phyloP scores from a whole-genome alignment of 2,888 invertebrate genomes.

The Steinernema hermaphroditum region DNA sequence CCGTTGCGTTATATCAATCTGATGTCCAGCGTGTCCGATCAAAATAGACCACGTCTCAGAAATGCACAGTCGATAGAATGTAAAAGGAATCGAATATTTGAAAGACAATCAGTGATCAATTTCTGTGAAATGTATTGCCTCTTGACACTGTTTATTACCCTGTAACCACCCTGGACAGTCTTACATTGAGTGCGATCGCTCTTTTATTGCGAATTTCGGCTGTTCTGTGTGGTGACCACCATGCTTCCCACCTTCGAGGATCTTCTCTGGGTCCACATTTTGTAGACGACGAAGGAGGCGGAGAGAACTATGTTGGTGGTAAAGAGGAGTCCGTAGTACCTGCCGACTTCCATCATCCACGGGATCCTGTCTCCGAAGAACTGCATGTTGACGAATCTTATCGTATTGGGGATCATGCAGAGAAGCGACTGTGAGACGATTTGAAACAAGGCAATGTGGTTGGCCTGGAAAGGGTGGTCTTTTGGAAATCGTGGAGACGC shows the following conservation, averaged over 20 bases:
- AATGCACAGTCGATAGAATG: no score
- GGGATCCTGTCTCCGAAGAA: background rate
- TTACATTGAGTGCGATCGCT: no score
- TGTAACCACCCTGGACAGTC: no score
- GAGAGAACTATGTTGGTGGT: background rate
- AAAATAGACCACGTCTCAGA: no score
- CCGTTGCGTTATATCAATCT: no score
- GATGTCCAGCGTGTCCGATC: no score
- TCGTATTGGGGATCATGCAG: background rate
- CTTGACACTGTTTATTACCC: no score
- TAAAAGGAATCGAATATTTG: no score
- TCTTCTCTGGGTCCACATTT: background rate
- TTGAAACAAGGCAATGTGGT: constrained; percentile 2
- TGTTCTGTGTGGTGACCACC: background rate
- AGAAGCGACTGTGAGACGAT: background rate
- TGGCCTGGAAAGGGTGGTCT: background rate
- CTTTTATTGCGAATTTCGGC: no score
- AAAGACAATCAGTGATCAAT: no score
- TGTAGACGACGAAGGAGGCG: background rate
- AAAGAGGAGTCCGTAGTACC: background rate
- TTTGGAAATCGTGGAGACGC: background rate
- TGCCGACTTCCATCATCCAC: background rate
- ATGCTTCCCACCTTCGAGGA: background rate
- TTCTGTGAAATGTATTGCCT: no score
- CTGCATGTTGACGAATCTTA: background rate